These are phyloP conservation scores for Epizoanthus rinbou DNA, from an alignment of 92 coral and sea anemone species.

Conservation along the genomic window DNA sequence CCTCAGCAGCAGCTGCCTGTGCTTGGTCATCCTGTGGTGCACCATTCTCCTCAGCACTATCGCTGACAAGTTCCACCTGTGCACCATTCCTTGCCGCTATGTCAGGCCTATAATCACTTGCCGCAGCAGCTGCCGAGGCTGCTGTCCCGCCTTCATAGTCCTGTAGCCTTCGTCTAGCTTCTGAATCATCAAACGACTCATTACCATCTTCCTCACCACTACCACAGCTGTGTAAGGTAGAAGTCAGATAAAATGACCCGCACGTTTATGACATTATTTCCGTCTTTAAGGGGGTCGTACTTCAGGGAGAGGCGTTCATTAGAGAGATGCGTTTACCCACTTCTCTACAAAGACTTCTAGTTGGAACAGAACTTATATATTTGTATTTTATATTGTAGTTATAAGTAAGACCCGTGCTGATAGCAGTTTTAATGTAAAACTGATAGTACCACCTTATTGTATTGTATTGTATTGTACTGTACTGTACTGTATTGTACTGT, in stretches of 20 bases:
- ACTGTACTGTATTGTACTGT: too few relatives aligned
- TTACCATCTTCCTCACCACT: constrained; percentile 98
- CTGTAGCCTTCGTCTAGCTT: constrained; percentile 72
- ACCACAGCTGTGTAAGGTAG: constrained; percentile 63
- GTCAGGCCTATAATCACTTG: constrained; percentile 66
- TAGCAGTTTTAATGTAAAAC: too few relatives aligned
- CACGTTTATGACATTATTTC: too few relatives aligned
- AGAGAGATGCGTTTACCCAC: too few relatives aligned
- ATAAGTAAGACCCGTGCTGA: too few relatives aligned
- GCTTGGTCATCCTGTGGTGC: constrained; percentile 88
- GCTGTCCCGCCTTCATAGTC: constrained; percentile 93
- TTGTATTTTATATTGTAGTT: too few relatives aligned
- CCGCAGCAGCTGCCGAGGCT: constrained; percentile 66
- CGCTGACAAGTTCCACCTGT: constrained; percentile 56
- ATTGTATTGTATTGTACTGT: too few relatives aligned
- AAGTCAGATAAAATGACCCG: neutral
- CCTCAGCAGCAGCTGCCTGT: constrained; percentile 76
- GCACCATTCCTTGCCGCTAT: constrained; percentile 34
- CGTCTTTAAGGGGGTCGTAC: too few relatives aligned
- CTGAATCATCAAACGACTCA: constrained; percentile 85
- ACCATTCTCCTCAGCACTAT: constrained; percentile 70
- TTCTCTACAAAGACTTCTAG: too few relatives aligned
- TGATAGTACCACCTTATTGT: too few relatives aligned
- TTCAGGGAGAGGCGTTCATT: too few relatives aligned
- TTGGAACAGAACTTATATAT: too few relatives aligned